Evolutionary conservation across 2,888 invertebrate species (phyloP), one percentile per base, ranked within the genome.

Genomic region (Stenotaenia linearis): DNA sequence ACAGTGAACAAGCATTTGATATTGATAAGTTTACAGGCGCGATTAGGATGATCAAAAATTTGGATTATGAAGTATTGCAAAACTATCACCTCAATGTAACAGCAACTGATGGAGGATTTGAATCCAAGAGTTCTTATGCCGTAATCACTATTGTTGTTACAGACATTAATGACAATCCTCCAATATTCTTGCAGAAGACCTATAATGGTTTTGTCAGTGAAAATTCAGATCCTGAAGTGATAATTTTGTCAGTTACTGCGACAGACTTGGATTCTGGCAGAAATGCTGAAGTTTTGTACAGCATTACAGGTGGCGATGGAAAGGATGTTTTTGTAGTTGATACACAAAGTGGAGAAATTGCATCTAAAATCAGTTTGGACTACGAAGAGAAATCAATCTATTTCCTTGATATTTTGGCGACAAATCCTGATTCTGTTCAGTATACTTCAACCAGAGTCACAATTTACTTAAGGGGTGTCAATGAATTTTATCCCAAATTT

Each of bases 81-180:
- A 93, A 93, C 85, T 96, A 96, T 86, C 90, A 91, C 78, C 86
- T 98, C 2, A 95, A 94, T 85, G 93, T 98, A 80, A 93, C 94
- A 0, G 97, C 95, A 0, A 90, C 90, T 81, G 97, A 98, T 87
- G 88, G 94, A 77, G 97, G 93, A 1, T 95, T 94, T 84, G 91
- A 93, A 82, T 89, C 93, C 0, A 91, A 90, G 83, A 90, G 90
- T 84, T 90, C 94, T 0, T 91, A 92, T 5, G 94, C 94, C 0
- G 92, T 92, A 83, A 88, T 97, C 7, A 94, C 93, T 0, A 92
- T 98, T 0, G 93, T 92, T 78, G 89, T 98, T 0, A 94, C 94
- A 0, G 97, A 98, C 85, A 93, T 97, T 45, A 97, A 96, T 84
- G 96, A 98, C 84, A 97, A 97, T 86, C 91, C 95, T 10, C 97